Base-by-base conservation (phyloP, 2,113 vertebrate species). In the Grallaria varia region DNA sequence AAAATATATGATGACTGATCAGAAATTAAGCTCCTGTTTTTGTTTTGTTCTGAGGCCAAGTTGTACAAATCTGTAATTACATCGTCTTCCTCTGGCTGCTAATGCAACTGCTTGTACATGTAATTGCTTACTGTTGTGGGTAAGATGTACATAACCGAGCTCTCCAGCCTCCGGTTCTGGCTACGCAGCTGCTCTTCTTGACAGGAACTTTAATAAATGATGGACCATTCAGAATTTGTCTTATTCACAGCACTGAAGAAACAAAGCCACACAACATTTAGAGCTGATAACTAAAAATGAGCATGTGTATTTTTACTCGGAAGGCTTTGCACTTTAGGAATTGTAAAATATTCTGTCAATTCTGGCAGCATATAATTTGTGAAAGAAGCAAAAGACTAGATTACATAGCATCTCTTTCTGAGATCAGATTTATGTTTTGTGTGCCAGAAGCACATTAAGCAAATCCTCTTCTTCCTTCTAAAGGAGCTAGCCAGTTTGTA, bases 401-500 rank as follows among this genome's bases (percentile, higher is more conserved):
- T 74, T 91, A 52, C 87, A 49, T 37, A 80, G 84, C 64, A 67
- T 59, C 58, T 82, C 76, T 68, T 80, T 92, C 69, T 87, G 42
- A 85, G 66, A 80, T 81, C 56, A 94, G 92, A 92, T 97, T 96
- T 96, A 94, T 92, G 31, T 59, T 96, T 96, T 73, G 21, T 92
- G 73, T 95, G 95, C 92, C 85, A 95, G 85, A 97, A 84, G 59
- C 89, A 89, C 89, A 95, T 94, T 91, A 96, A 90, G 66, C 58
- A 96, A 97, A 97, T 94, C 89, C 84, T 93, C 53, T 93, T 81
- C 90, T 96, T 97, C 93, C 97, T 97, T 95, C 84, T 91, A 77
- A 92, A 94, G 56, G 84, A 92, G 39, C 39, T 75, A 84, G 76
- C 60, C 75, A 69, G 84, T 91, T 93, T 83, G 68, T 55, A 80